These are phyloP conservation scores for Chionoecetes opilio DNA, from an alignment of 1,140 invertebrate genomes.

Conservation along the genomic window DNA sequence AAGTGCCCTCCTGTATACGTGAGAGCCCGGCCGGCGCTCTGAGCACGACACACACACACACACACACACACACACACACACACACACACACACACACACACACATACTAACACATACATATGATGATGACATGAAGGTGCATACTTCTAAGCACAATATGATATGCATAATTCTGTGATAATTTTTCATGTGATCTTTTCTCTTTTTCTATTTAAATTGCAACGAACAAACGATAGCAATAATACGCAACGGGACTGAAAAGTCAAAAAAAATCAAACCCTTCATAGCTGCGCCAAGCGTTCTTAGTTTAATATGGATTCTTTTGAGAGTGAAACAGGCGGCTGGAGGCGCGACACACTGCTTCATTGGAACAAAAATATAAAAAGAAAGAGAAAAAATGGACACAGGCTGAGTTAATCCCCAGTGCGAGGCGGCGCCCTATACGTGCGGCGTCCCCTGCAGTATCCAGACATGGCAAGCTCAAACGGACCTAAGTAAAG, in stretches of 20 bases:
- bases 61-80: conserved; percentile 12
- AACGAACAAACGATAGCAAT: conserved; percentile 80
- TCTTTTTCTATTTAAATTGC: conserved; percentile 79
- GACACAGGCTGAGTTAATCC: neutral
- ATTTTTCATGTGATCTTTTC: conserved; percentile 80
- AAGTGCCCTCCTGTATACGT: conserved; percentile 37
- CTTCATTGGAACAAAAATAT: neutral
- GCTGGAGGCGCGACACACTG: conserved; percentile 55
- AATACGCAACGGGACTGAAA: conserved; percentile 79
- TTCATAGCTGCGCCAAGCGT: conserved; percentile 77
- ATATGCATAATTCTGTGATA: conserved; percentile 81
- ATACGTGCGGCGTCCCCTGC: neutral
- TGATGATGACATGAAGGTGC: conserved; percentile 77
- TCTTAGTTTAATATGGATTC: conserved; percentile 77
- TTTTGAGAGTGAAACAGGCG: conserved; percentile 71
- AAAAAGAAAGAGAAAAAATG: neutral
- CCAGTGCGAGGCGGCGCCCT: neutral
- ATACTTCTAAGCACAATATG: conserved; percentile 79
- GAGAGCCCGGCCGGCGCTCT: conserved; percentile 56
- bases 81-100: neutral
- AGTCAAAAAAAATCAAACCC: conserved; percentile 78
- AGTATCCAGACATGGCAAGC: neutral
- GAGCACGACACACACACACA: conserved; percentile 56
- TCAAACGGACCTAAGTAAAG: neutral
- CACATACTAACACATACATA: neutral